phyloP scores from a whole-genome alignment of 1,140 invertebrate genomes.

The Drepana arcuata region DNA sequence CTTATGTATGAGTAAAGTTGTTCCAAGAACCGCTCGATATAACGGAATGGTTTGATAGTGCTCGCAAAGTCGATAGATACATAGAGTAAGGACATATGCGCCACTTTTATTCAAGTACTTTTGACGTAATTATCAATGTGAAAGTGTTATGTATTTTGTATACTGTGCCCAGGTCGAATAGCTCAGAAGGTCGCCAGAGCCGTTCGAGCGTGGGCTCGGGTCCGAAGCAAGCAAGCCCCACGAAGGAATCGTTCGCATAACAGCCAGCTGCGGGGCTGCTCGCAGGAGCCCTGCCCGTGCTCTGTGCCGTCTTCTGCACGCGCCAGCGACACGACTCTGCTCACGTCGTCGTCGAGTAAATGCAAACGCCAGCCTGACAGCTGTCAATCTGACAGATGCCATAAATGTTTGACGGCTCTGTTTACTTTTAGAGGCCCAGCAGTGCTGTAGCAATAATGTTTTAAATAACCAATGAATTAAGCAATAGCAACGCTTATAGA shows the following conservation, averaged over 20 bases:
- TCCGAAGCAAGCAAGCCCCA: constrained; percentile 31
- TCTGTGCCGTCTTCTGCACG: constrained; percentile 53
- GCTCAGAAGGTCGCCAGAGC: constrained; percentile 42
- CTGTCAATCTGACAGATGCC: constrained; percentile 7
- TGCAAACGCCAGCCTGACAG: constrained; percentile 4
- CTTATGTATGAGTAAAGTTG: too few relatives aligned
- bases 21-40: too few relatives aligned
- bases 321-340: constrained; percentile 27
- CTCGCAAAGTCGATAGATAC: too few relatives aligned
- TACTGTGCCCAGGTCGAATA: constrained; percentile 50
- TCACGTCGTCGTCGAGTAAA: constrained; percentile 36
- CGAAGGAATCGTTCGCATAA: constrained; percentile 55
- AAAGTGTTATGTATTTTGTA: too few relatives aligned
- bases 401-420: constrained; percentile 3
- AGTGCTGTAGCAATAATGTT: too few relatives aligned
- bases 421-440: too few relatives aligned
- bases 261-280: constrained; percentile 40
- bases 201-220: constrained; percentile 26
- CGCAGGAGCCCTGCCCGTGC: constrained; percentile 39
- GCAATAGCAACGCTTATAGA: too few relatives aligned
- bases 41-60: too few relatives aligned
- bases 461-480: too few relatives aligned
- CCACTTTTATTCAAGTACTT: too few relatives aligned
- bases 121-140: too few relatives aligned
- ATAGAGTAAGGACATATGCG: too few relatives aligned